Conservation (phyloP, 2,113 vertebrate genomes). For the Rallus limicola region DNA sequence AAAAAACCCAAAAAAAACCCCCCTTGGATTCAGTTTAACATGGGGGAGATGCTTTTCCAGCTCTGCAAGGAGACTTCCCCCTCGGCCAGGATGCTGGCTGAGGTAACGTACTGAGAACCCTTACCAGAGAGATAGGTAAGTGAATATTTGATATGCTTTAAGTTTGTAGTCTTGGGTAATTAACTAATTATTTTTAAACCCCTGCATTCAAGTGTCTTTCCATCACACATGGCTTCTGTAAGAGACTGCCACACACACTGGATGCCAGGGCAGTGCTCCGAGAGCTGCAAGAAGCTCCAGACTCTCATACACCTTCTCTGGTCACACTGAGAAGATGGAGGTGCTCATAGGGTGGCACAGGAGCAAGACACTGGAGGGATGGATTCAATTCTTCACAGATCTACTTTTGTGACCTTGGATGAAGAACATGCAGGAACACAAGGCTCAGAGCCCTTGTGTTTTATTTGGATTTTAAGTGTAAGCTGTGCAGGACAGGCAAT, state of each 20-base stretch:
- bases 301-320: neutral
- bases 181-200: too few relatives aligned
- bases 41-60: too few relatives aligned
- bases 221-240: neutral
- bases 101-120: too few relatives aligned
- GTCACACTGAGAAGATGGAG: neutral
- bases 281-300: neutral
- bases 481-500: neutral
- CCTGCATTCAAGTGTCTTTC: too few relatives aligned
- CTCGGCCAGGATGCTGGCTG: too few relatives aligned
- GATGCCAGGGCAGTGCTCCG: neutral
- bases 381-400: neutral
- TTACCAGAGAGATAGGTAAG: too few relatives aligned
- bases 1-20: too few relatives aligned
- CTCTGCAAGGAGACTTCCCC: too few relatives aligned
- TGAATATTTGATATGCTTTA: too few relatives aligned
- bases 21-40: too few relatives aligned
- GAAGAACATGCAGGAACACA: neutral
- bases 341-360: neutral
- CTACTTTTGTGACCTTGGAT: neutral
- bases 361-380: neutral
- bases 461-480: neutral
- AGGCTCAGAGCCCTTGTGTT: neutral
- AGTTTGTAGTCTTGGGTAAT: too few relatives aligned
- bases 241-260: neutral